These are phyloP conservation scores for Amblyornis subalaris DNA, from an alignment of 2,113 vertebrate genomes.

Conservation along the genomic window DNA sequence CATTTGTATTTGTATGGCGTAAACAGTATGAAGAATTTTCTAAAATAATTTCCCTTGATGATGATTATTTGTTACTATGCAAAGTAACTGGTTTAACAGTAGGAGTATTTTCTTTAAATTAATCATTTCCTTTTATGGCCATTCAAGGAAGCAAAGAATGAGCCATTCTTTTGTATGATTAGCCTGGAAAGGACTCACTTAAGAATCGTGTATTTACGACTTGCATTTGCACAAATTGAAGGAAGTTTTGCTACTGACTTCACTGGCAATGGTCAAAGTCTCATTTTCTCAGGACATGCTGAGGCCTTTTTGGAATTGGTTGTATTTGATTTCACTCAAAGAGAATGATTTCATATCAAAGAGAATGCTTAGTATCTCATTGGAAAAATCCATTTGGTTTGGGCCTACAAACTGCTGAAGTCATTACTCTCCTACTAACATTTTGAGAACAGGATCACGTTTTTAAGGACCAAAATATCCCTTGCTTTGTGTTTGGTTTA, in stretches of 20 bases:
- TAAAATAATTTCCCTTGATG: constrained; percentile 18
- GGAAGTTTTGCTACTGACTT: neutral
- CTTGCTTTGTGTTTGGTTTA: neutral
- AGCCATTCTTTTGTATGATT: neutral
- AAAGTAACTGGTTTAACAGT: neutral
- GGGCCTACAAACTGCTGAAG: neutral
- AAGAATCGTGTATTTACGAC: neutral
- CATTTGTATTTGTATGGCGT: neutral
- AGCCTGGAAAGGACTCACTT: neutral
- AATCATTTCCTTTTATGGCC: neutral
- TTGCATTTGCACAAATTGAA: neutral
- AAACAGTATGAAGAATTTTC: neutral
- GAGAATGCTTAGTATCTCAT: neutral
- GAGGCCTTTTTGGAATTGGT: neutral
- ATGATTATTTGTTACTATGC: neutral
- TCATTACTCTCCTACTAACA: neutral
- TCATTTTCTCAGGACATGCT: neutral
- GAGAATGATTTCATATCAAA: too few relatives aligned
- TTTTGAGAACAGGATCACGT: neutral
- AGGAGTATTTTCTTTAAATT: neutral
- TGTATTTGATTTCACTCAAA: neutral
- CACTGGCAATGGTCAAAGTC: neutral
- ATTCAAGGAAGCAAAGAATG: neutral
- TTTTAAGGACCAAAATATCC: neutral
- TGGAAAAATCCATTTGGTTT: neutral